Percentiles rank a stretch among this genome's conserved stretches.
phyloP scores from a whole-genome alignment of 2,888 invertebrate genomes.

The Invenusta paracnida region DNA sequence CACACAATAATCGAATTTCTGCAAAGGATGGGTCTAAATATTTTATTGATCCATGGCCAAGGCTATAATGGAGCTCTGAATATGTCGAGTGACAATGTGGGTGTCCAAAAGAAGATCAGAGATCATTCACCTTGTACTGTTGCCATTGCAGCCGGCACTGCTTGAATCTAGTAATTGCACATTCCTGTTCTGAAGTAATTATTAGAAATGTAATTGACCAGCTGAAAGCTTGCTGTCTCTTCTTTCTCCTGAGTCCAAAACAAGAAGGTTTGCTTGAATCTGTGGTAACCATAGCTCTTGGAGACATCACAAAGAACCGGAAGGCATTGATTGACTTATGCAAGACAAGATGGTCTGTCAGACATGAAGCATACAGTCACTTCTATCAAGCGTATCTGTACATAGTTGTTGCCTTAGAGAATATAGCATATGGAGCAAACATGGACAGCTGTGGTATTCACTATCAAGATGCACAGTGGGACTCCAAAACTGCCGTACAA shows the following conservation, averaged over 20 bases:
- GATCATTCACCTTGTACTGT: no score
- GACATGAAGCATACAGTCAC: slow-evolving; percentile 41
- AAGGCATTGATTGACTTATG: slow-evolving; percentile 35
- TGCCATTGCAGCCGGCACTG: no score
- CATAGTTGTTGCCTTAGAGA: slow-evolving; percentile 38
- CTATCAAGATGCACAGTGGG: slow-evolving; percentile 1
- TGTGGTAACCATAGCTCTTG: slow-evolving; percentile 12
- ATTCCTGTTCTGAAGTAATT: neutral
- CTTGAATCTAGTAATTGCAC: no score
- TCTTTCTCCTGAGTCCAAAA: neutral
- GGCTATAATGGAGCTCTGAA: no score
- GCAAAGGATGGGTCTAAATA: no score
- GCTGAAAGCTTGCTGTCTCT: neutral
- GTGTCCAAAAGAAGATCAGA: no score
- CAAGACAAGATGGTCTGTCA: slow-evolving; percentile 41
- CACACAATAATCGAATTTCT: no score
- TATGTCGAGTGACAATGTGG: no score
- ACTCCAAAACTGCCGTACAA: neutral
- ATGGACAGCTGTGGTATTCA: slow-evolving; percentile 20
- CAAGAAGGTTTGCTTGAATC: neutral
- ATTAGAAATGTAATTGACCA: neutral
- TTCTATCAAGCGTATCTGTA: slow-evolving; percentile 39
- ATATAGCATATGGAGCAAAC: slow-evolving; percentile 32
- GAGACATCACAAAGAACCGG: slow-evolving; percentile 19
- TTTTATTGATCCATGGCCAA: no score